phyloP scores from a whole-genome alignment of 2,888 invertebrate species.

The Serrognathus titanus region DNA sequence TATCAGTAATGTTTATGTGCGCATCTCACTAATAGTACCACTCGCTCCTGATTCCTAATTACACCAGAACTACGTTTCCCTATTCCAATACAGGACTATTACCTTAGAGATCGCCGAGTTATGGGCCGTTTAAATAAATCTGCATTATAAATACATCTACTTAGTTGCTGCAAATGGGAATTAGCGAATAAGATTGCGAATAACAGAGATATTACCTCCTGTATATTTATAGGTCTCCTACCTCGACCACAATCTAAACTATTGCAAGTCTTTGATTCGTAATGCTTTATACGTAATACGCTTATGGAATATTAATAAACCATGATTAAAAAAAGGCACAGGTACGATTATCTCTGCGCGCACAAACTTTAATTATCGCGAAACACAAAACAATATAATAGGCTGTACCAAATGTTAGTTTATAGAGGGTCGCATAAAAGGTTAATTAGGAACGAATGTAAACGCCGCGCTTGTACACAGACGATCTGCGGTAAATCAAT shows the following conservation, averaged over 20 bases:
- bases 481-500: conserved; percentile 46
- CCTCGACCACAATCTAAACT: too few relatives aligned
- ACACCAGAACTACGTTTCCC: conserved; percentile 23
- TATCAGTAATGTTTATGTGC: conserved; percentile 22
- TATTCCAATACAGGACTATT: conserved; percentile 8
- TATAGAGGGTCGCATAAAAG: conserved; percentile 27
- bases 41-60: conserved; percentile 23
- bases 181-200: too few relatives aligned
- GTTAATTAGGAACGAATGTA: conserved; percentile 27
- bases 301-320: too few relatives aligned
- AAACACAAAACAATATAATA: conserved; percentile 18
- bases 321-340: not conserved
- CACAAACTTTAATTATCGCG: conserved; percentile 12
- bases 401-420: conserved; percentile 26
- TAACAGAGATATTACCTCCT: too few relatives aligned
- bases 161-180: too few relatives aligned
- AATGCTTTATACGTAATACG: too few relatives aligned
- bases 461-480: conserved; percentile 27
- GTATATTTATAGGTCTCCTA: too few relatives aligned
- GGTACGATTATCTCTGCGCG: conserved; percentile 7
- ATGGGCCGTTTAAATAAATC: too few relatives aligned
- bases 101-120: too few relatives aligned
- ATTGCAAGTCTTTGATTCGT: too few relatives aligned
- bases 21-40: conserved; percentile 25
- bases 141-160: too few relatives aligned